These are phyloP conservation scores for Meriones unguiculatus DNA, from an alignment of 2,113 vertebrate species.

Conservation along the genomic window DNA sequence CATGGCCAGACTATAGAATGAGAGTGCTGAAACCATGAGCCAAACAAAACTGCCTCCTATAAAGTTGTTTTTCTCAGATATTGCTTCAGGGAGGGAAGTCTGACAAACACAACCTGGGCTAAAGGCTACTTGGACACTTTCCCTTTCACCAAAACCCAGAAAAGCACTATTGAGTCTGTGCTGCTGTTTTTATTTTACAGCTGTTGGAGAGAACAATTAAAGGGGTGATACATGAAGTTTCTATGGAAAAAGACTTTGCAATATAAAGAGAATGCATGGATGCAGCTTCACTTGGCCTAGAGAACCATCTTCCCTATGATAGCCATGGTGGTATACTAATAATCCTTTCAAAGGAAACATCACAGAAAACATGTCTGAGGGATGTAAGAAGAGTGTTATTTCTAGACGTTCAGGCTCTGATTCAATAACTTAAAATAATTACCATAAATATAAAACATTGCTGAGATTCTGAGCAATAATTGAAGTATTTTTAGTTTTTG, in stretches of 20 bases:
- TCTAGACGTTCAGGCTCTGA: neutral
- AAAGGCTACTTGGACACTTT: neutral
- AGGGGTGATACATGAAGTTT: neutral
- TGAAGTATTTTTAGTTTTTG: neutral
- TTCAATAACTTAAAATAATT: neutral
- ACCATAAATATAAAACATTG: neutral
- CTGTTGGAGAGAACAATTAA: neutral
- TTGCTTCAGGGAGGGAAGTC: neutral
- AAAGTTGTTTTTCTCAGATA: neutral
- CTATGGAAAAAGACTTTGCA: neutral
- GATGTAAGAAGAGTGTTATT: neutral
- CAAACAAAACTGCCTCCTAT: neutral
- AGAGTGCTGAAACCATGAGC: no score
- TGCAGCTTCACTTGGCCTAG: no score
- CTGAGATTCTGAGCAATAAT: slow-evolving; percentile 62
- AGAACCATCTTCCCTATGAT: neutral
- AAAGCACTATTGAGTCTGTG: neutral
- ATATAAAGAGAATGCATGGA: neutral
- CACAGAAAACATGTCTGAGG: neutral
- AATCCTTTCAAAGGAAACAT: neutral
- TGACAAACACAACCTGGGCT: neutral
- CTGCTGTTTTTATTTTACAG: neutral
- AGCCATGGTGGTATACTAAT: neutral
- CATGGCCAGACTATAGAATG: no score
- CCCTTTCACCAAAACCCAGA: neutral